A percentile compares a stretch with the other conserved stretches of the same genome.
Evolutionary conservation across 2,888 invertebrate species (phyloP).

Genomic region (Iphiclides podalirius): DNA sequence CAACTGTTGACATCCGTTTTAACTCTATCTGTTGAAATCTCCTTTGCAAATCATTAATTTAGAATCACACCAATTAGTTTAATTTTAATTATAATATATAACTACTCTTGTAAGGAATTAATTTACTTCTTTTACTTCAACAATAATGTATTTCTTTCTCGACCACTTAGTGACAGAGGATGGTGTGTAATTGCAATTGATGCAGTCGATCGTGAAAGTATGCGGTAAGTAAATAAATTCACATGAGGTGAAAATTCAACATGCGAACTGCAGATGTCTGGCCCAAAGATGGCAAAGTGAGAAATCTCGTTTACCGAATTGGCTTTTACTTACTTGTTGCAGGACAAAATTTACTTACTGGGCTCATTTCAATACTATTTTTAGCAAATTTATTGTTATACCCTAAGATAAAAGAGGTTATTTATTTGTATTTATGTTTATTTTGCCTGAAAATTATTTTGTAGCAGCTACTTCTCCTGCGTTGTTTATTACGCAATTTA

Average conservation of each 20-base stretch:
- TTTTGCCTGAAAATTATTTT: neutral
- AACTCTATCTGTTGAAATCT: too few relatives aligned
- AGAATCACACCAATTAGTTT: too few relatives aligned
- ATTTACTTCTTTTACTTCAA: too few relatives aligned
- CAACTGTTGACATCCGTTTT: too few relatives aligned
- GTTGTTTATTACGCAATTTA: neutral
- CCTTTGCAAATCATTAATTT: too few relatives aligned
- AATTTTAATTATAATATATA: too few relatives aligned
- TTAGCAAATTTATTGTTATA: too few relatives aligned
- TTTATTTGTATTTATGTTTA: neutral
- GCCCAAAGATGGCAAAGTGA: slow-evolving; percentile 46
- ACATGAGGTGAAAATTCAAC: slow-evolving; percentile 35
- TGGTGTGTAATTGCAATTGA: too few relatives aligned
- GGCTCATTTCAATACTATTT: slow-evolving; percentile 25
- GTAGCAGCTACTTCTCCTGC: too few relatives aligned
- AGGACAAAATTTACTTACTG: slow-evolving; percentile 27
- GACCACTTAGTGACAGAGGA: too few relatives aligned
- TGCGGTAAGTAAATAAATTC: slow-evolving; percentile 36
- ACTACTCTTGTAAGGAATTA: too few relatives aligned
- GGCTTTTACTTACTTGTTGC: slow-evolving; percentile 39
- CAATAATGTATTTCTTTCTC: too few relatives aligned
- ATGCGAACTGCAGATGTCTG: slow-evolving; percentile 34
- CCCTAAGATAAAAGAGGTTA: neutral
- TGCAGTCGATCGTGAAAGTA: slow-evolving; percentile 26
- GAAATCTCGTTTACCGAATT: slow-evolving; percentile 53